Evolutionary conservation across 2,888 invertebrate genomes (phyloP).

Genomic region (Agriopis leucophaearia): DNA sequence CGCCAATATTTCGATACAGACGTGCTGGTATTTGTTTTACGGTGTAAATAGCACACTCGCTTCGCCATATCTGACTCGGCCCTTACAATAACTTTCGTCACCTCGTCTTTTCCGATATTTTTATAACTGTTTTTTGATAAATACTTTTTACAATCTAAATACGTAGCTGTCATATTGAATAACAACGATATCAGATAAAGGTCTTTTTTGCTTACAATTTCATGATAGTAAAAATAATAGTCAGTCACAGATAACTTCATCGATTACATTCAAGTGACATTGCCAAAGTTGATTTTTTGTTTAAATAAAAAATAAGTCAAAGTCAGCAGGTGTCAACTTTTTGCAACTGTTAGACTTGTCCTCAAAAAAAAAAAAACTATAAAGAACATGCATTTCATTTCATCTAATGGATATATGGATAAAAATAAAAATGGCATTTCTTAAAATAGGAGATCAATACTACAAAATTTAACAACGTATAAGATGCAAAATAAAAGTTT

Average conservation of each 20-base stretch:
- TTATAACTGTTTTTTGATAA: not conserved
- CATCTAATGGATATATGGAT: not conserved
- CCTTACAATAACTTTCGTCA: conserved; percentile 20
- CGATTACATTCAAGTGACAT: conserved; percentile 2
- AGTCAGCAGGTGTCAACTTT: not conserved
- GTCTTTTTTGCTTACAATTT: conserved; percentile 3
- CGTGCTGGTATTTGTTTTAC: not conserved
- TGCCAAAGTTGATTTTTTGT: not conserved
- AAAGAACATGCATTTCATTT: not conserved
- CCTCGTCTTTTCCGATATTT: conserved; percentile 18
- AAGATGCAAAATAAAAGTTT: conserved; percentile 26
- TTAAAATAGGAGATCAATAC: conserved; percentile 36
- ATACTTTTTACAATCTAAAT: conserved; percentile 11
- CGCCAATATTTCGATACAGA: not conserved
- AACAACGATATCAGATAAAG: conserved; percentile 7
- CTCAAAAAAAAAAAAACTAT: no score
- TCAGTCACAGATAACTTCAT: not conserved
- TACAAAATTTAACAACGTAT: conserved; percentile 21
- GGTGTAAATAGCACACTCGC: not conserved
- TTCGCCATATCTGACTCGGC: conserved; percentile 6
- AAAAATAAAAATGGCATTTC: conserved; percentile 34
- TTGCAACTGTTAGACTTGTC: conserved; percentile 1
- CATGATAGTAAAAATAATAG: conserved; percentile 7
- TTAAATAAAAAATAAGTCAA: not conserved
- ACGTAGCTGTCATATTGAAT: conserved; percentile 17